Evolutionary conservation across 2,113 vertebrate species (phyloP), one percentile per base, ranked within the genome.

Genomic region (Boulengeromyrus knoepffleri): DNA sequence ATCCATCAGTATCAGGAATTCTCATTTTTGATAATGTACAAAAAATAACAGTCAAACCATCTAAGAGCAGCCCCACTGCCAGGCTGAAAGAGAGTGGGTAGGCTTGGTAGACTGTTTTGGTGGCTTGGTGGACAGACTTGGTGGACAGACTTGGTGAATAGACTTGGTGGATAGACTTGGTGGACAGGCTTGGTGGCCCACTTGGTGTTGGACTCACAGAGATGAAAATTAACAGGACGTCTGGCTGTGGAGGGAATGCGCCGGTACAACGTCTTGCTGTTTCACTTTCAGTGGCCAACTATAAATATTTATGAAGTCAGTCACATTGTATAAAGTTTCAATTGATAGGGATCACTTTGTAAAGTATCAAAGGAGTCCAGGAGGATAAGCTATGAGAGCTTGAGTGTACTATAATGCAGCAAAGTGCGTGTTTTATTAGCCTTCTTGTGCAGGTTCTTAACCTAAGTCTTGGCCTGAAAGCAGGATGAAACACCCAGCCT

Each of bases 281-380:
- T 88, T 88, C 53, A 49, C 58, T 74, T 88, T 88, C 56, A 74
- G 39, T 47, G 88, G 58, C 62, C 47, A 80, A 19, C 70, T 46
- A 89, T 53, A 89, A 83, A 89, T 89, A 89, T 89, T 89, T 89
- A 88, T 88, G 88, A 74, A 66, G 13, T 27, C 77, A 89, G 70
- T 89, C 70, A 89, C 49, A 53, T 89, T 89, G 70, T 49, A 53
- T 89, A 53, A 83, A 80, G 70, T 36, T 27, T 39, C 62, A 74
- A 88, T 88, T 88, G 88, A 88, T 39, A 70, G 50, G 53, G 31
- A 58, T 56, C 31, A 31, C 15, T 56, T 62, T 42, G 31, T 31
- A 47, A 13, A n/a, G 45, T 47, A 46, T 88, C 88, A 88, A 87
- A 83, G 70, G 24, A 89, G 66, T 10, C 49, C 17, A 83, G 49